A percentile compares a stretch with the other conserved stretches of the same genome.
Evolutionary conservation across 1,140 invertebrate genomes (phyloP).

Genomic region (Schlechtendalia chinensis): DNA sequence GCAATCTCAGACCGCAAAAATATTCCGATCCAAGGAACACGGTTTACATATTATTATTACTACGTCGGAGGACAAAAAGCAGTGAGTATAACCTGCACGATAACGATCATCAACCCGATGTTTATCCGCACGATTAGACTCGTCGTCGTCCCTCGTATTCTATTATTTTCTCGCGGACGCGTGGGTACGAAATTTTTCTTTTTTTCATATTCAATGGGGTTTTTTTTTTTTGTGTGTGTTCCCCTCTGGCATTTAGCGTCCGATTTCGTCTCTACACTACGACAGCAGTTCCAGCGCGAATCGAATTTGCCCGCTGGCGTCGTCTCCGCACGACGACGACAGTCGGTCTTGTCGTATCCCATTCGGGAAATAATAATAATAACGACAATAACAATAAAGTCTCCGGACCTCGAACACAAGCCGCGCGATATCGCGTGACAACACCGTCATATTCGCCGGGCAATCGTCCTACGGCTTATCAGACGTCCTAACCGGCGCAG

Average conservation of each 20-base stretch:
- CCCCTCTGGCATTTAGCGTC: constrained; percentile 30
- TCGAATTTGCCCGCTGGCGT: no score
- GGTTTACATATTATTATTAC: no score
- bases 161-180: background rate
- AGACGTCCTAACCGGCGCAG: no score
- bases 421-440: constrained; percentile 15
- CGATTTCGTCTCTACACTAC: background rate
- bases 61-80: background rate
- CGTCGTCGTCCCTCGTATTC: constrained; percentile 15
- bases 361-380: no score
- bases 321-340: no score
- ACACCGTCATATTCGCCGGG: background rate
- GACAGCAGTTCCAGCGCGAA: constrained; percentile 43
- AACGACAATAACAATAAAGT: no score
- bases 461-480: background rate
- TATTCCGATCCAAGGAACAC: no score
- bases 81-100: background rate
- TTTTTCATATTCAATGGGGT: background rate
- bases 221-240: background rate
- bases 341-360: background rate
- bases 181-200: no score
- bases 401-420: no score
- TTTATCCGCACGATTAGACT: constrained; percentile 46
- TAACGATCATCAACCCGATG: constrained; percentile 33
- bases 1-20: background rate